Conservation (phyloP, 92 coral and sea anemone species). For the Muricea muricata region DNA sequence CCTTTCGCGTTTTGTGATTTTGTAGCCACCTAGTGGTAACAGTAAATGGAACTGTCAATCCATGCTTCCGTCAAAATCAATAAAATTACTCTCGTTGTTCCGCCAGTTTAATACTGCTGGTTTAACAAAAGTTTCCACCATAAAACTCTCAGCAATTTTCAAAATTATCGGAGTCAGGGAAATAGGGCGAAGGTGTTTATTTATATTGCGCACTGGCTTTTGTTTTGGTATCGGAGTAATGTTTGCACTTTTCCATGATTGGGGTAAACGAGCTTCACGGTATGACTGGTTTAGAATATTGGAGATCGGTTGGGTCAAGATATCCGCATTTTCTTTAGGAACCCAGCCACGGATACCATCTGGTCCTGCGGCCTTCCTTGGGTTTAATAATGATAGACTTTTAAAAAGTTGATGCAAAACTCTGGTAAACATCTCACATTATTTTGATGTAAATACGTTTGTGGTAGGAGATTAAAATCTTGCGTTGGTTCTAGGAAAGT, state of each 20-base stretch:
- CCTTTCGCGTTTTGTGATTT: too few relatives aligned
- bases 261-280: neutral
- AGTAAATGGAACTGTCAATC: too few relatives aligned
- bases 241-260: neutral
- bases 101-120: too few relatives aligned
- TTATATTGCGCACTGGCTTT: too few relatives aligned
- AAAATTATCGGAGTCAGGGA: too few relatives aligned
- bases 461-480: neutral
- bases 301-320: neutral
- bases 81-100: too few relatives aligned
- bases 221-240: slow-evolving; percentile 10
- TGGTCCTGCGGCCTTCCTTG: neutral
- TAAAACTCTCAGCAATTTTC: too few relatives aligned
- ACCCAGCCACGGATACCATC: slow-evolving; percentile 3
- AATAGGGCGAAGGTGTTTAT: too few relatives aligned
- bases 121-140: too few relatives aligned
- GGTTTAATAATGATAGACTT: neutral
- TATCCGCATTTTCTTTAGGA: neutral
- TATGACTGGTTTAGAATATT: neutral
- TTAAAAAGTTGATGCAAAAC: neutral
- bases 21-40: too few relatives aligned
- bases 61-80: too few relatives aligned
- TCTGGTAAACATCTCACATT: neutral
- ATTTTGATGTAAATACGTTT: neutral
- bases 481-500: slow-evolving; percentile 7